Conservation (phyloP, 2,888 invertebrate species). For the Tinea pellionella region DNA sequence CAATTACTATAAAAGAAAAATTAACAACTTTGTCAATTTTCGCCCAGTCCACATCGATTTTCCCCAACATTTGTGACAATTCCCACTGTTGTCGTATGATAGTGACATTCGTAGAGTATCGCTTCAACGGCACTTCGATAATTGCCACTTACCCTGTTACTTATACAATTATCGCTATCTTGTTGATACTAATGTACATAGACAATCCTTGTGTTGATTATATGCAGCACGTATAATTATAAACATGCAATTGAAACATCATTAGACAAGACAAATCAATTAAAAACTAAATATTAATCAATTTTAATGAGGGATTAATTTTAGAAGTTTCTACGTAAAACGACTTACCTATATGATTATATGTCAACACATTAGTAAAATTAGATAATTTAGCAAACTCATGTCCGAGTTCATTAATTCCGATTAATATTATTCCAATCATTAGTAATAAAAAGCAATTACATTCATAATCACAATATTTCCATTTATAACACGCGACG, state of each 20-base stretch:
- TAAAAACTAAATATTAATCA: not conserved
- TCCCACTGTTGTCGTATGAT: conserved; percentile 37
- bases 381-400: conserved; percentile 9
- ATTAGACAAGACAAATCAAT: not conserved
- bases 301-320: not conserved
- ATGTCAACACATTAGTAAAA: conserved; percentile 8
- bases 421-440: conserved; percentile 6
- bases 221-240: not conserved
- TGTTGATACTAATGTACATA: conserved; percentile 1
- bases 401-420: conserved; percentile 6
- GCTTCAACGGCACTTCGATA: conserved; percentile 22
- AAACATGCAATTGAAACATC: not conserved
- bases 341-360: not conserved
- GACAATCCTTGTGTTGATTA: not conserved
- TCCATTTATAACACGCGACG: not conserved
- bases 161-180: conserved; percentile 1
- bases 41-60: conserved; percentile 41
- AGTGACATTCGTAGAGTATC: not conserved
- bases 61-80: conserved; percentile 46
- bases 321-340: too few species aligned
- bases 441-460: conserved; percentile 9
- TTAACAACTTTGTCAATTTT: conserved; percentile 19
- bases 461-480: conserved; percentile 10
- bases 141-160: conserved; percentile 30
- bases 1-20: not conserved